These are phyloP conservation scores for Anticlea derivata DNA, from an alignment of 2,888 invertebrate species.

Conservation along the genomic window DNA sequence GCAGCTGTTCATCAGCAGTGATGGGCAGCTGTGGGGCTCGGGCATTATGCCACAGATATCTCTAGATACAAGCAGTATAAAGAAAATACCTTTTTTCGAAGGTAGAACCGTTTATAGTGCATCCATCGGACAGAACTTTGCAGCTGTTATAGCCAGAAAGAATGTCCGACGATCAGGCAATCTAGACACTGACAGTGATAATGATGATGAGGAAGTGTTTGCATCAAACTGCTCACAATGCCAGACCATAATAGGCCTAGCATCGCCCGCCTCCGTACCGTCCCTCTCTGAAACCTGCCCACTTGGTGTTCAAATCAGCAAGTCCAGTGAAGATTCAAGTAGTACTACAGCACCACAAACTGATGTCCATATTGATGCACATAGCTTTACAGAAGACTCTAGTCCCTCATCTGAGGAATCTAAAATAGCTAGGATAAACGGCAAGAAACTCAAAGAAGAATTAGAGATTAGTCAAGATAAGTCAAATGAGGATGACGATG, in stretches of 20 bases:
- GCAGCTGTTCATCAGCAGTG: slow-evolving; percentile 86
- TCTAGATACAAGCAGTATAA: slow-evolving; percentile 83
- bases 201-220: slow-evolving; percentile 86
- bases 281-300: slow-evolving; percentile 87
- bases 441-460: slow-evolving; percentile 58
- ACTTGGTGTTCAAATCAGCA: slow-evolving; percentile 84
- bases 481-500: slow-evolving; percentile 52
- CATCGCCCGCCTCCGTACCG: slow-evolving; percentile 83
- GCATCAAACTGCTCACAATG: slow-evolving; percentile 87
- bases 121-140: slow-evolving; percentile 90
- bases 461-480: slow-evolving; percentile 49
- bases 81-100: slow-evolving; percentile 87
- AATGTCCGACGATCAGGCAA: slow-evolving; percentile 75
- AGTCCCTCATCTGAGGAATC: slow-evolving; percentile 84
- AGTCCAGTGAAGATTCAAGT: slow-evolving; percentile 85
- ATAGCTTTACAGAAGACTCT: slow-evolving; percentile 82
- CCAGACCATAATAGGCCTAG: slow-evolving; percentile 80
- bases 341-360: slow-evolving; percentile 83
- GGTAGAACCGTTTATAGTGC: slow-evolving; percentile 87
- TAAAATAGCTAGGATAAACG: slow-evolving; percentile 72
- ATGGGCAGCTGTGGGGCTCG: slow-evolving; percentile 88
- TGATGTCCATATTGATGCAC: slow-evolving; percentile 82
- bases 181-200: slow-evolving; percentile 85
- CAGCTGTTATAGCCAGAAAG: slow-evolving; percentile 88
- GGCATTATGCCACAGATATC: slow-evolving; percentile 87